These are phyloP conservation scores for Cyanocitta stelleri DNA, from an alignment of 2,113 vertebrate genomes.

Conservation along the genomic window DNA sequence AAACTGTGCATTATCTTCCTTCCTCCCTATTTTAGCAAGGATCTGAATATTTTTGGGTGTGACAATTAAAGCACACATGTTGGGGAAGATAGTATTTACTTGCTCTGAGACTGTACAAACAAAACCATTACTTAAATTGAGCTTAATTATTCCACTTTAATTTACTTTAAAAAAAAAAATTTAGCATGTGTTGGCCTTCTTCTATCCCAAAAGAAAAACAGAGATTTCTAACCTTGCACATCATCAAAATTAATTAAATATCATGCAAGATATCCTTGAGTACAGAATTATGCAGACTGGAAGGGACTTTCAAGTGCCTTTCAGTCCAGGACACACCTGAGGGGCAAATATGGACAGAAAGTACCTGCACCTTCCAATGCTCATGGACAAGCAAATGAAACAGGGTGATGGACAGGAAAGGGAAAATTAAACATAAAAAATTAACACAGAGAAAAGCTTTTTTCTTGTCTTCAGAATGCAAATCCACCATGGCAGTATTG, in stretches of 20 bases:
- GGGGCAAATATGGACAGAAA: background rate
- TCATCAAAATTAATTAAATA: background rate
- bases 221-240: background rate
- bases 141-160: background rate
- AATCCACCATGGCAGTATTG: background rate
- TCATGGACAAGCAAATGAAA: background rate
- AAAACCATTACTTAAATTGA: background rate
- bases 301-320: background rate
- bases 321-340: background rate
- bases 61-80: fast-evolving
- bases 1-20: background rate
- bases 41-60: background rate
- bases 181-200: background rate
- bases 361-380: background rate
- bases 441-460: background rate
- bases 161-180: background rate
- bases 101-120: background rate
- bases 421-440: background rate
- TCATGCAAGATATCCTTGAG: background rate
- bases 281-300: background rate
- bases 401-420: fast-evolving
- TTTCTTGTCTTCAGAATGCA: background rate
- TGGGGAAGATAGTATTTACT: background rate
- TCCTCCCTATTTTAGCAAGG: background rate
- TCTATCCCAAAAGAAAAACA: background rate